These are phyloP conservation scores for Malurus splendens DNA, from an alignment of 2,797 vertebrate genomes.

Conservation along the genomic window DNA sequence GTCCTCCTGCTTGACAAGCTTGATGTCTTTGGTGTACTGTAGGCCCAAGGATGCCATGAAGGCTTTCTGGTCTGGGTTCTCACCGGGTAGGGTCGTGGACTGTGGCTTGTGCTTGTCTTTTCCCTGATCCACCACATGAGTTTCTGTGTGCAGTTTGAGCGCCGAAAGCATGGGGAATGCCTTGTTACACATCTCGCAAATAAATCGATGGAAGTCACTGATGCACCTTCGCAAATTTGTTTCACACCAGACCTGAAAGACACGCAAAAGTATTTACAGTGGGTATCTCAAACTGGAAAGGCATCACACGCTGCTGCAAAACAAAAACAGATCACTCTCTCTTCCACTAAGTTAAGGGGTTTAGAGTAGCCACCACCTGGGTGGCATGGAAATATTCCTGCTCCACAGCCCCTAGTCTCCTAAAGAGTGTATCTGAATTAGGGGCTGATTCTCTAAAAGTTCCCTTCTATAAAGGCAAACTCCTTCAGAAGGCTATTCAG, in stretches of 20 bases:
- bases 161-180: constrained; percentile 91
- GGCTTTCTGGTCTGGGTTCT: constrained; percentile 71
- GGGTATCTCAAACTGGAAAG: not conserved
- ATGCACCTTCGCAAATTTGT: constrained; percentile 91
- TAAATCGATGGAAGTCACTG: constrained; percentile 90
- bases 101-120: constrained; percentile 58
- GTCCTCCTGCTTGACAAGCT: constrained; percentile 74
- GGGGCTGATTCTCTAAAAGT: not conserved
- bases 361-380: not conserved
- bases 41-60: constrained; percentile 88
- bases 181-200: constrained; percentile 91
- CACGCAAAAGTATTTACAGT: not conserved
- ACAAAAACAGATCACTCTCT: not conserved
- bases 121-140: constrained; percentile 58
- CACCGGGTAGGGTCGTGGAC: not conserved
- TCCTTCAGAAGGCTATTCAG: not conserved
- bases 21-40: constrained; percentile 81
- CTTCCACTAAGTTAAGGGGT: not conserved
- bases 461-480: not conserved
- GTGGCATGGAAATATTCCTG: not conserved
- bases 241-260: constrained; percentile 90
- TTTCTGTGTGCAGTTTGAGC: constrained; percentile 82
- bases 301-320: not conserved
- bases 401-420: not conserved
- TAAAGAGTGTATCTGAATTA: not conserved